Conservation (phyloP, 2,797 vertebrate genomes). For the Mormyrus proboscirostris region DNA sequence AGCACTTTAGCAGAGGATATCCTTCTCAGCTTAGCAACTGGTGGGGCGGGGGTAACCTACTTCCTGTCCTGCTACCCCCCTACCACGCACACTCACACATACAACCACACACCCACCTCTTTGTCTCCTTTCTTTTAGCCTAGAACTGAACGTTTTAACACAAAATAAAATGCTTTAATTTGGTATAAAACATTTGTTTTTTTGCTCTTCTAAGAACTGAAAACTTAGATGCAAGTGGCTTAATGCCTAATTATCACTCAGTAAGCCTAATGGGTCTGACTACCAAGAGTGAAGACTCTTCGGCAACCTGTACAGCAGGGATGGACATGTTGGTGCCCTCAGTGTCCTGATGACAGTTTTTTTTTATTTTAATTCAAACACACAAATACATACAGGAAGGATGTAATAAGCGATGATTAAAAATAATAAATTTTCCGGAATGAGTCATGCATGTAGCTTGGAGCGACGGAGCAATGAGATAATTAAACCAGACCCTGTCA, state of each 20-base stretch:
- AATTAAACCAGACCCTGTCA: constrained; percentile 2
- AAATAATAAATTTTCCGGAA: constrained; percentile 7
- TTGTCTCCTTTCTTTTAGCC: neutral
- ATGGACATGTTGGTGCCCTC: neutral
- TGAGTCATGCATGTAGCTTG: neutral
- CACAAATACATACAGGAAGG: neutral
- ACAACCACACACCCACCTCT: neutral
- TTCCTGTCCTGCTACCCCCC: constrained; percentile 21
- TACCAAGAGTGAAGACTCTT: neutral
- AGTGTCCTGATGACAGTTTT: neutral
- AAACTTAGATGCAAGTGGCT: neutral
- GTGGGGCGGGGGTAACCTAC: neutral
- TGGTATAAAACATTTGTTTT: neutral
- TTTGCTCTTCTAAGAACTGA: neutral
- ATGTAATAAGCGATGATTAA: neutral
- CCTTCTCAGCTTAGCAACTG: constrained; percentile 3
- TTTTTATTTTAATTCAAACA: neutral
- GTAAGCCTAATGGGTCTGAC: neutral
- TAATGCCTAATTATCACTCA: neutral
- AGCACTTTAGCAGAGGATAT: constrained; percentile 7
- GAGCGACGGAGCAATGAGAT: neutral
- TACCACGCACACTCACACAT: neutral
- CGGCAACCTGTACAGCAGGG: neutral
- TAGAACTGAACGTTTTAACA: neutral
- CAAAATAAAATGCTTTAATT: neutral